phyloP scores from a whole-genome alignment of 2,888 invertebrate species.

The Drosophila recens region DNA sequence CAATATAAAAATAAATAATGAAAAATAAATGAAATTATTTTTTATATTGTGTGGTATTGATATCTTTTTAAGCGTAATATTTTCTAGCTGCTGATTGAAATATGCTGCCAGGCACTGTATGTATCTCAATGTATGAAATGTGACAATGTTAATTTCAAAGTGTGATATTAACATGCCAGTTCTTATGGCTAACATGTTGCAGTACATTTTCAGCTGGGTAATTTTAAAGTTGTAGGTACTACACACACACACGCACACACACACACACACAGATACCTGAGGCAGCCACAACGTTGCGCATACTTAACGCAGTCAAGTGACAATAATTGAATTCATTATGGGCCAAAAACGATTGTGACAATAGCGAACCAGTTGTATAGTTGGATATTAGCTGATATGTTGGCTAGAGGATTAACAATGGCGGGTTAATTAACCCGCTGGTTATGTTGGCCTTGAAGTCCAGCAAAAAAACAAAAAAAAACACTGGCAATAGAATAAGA shows the following conservation, averaged over 20 bases:
- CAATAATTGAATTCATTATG: constrained; percentile 82
- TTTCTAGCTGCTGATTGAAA: not conserved
- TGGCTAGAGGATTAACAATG: constrained; percentile 75
- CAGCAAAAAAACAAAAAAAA: constrained; percentile 19
- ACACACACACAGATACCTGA: constrained; percentile 16
- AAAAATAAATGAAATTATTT: not conserved
- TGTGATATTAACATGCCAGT: constrained; percentile 1
- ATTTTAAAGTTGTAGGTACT: constrained; percentile 13
- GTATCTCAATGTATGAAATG: not conserved
- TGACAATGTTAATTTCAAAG: not conserved
- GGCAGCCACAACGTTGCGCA: constrained; percentile 67
- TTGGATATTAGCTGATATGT: constrained; percentile 63
- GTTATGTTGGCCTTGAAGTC: constrained; percentile 76
- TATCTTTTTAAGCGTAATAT: not conserved
- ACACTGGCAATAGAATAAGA: constrained; percentile 7
- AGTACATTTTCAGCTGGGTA: constrained; percentile 18
- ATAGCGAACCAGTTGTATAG: constrained; percentile 60
- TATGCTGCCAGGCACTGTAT: not conserved
- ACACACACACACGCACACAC: constrained; percentile 3
- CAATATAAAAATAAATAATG: not conserved
- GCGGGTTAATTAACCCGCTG: constrained; percentile 82
- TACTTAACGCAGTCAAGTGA: constrained; percentile 80
- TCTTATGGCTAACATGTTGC: not conserved
- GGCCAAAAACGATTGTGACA: constrained; percentile 64
- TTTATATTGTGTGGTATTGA: rapidly evolving